phyloP scores from a whole-genome alignment of 2,113 vertebrate genomes.

The Naja naja region DNA sequence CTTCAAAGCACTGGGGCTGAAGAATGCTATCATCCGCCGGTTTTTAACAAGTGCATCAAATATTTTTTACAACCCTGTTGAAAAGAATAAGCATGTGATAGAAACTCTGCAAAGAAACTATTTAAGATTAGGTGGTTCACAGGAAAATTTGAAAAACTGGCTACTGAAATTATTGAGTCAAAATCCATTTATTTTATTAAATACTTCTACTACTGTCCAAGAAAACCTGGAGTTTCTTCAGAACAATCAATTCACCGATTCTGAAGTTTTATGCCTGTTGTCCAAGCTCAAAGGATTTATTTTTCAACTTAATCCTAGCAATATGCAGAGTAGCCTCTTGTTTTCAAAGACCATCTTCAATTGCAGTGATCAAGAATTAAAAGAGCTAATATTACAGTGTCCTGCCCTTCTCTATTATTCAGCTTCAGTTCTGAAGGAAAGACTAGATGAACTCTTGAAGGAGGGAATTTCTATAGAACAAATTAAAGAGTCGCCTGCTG shows the following conservation, averaged over 20 bases:
- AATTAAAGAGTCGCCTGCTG: conserved; percentile 77
- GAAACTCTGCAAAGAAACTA: conserved; percentile 78
- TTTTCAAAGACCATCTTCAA: conserved; percentile 77
- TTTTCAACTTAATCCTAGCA: conserved; percentile 78
- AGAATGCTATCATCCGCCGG: conserved; percentile 84
- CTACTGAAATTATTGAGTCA: conserved; percentile 90
- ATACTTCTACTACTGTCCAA: conserved; percentile 67
- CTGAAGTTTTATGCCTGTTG: conserved; percentile 82
- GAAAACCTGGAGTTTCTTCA: conserved; percentile 83
- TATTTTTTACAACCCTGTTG: conserved; percentile 81
- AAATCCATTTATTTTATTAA: conserved; percentile 88
- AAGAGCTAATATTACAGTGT: conserved; percentile 77
- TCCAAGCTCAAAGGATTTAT: conserved; percentile 89
- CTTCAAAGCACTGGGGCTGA: conserved; percentile 84
- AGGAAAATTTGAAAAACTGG: conserved; percentile 86
- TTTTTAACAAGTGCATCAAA: conserved; percentile 83
- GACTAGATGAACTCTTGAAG: conserved; percentile 73
- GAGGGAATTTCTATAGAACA: conserved; percentile 82
- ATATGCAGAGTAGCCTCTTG: conserved; percentile 75
- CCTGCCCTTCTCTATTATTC: conserved; percentile 86
- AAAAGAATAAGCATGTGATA: conserved; percentile 78
- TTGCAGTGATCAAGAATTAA: conserved; percentile 78
- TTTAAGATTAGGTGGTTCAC: conserved; percentile 79
- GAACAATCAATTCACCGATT: conserved; percentile 74
- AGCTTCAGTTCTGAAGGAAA: conserved; percentile 77